Percentiles rank a stretch among this genome's conserved stretches.
phyloP scores from a whole-genome alignment of 2,113 vertebrate genomes.

The Oreochromis tanganicae region DNA sequence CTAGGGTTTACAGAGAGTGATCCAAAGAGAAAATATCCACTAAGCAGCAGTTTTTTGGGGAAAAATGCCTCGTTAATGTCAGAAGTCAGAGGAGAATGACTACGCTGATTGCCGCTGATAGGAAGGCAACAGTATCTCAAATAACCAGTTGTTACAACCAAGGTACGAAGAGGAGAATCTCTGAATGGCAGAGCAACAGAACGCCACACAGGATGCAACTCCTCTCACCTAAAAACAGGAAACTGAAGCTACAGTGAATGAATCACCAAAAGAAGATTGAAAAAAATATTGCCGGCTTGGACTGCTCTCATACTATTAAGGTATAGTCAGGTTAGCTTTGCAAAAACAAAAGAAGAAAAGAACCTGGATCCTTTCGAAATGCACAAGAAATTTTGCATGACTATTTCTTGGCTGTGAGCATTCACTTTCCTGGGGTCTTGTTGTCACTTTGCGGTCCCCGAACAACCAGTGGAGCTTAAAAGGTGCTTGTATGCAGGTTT shows the following conservation, averaged over 20 bases:
- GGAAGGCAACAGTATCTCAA: background rate
- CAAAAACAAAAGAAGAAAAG: background rate
- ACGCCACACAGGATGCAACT: background rate
- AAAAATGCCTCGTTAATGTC: background rate
- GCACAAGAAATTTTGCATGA: background rate
- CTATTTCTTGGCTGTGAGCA: background rate
- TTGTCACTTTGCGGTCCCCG: background rate
- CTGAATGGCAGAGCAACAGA: background rate
- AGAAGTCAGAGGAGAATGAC: background rate
- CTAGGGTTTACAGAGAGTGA: background rate
- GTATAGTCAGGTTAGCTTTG: background rate
- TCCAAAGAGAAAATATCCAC: background rate
- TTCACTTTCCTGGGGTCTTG: background rate
- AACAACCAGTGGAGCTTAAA: background rate
- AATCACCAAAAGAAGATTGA: background rate
- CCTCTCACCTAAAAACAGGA: background rate
- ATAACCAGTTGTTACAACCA: background rate
- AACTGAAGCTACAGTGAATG: background rate
- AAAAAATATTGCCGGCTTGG: background rate
- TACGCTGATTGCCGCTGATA: rapidly evolving
- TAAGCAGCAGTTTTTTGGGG: background rate
- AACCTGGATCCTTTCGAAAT: background rate
- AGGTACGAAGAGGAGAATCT: background rate
- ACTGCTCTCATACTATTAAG: background rate
- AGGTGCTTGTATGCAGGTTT: background rate